Evolutionary conservation across 2,888 invertebrate species (phyloP).

Genomic region (Caenorhabditis sp.): DNA sequence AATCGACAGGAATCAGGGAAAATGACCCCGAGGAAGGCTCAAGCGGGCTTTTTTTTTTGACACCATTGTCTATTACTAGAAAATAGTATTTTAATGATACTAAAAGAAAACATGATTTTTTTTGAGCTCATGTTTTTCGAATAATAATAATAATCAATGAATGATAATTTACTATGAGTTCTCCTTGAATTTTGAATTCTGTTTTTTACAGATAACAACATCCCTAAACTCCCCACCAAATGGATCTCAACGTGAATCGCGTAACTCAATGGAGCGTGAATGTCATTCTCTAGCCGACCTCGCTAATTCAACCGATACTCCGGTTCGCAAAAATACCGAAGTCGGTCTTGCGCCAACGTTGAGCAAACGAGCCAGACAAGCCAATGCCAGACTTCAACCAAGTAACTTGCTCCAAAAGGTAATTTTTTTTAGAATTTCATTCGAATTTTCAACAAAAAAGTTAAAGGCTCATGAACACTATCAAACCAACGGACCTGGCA

Average conservation of each 20-base stretch:
- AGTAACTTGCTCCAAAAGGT: slow-evolving; percentile 52
- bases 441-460: background rate
- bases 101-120: too few relatives aligned
- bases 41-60: too few relatives aligned
- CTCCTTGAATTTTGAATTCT: too few relatives aligned
- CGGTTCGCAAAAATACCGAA: slow-evolving; percentile 58
- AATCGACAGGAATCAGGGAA: too few relatives aligned
- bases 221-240: slow-evolving; percentile 39
- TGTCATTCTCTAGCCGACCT: slow-evolving; percentile 65
- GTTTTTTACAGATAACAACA: slow-evolving; percentile 28
- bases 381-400: slow-evolving; percentile 58
- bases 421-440: too few relatives aligned
- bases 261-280: slow-evolving; percentile 58
- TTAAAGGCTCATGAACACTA: slow-evolving; percentile 62
- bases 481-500: slow-evolving; percentile 64
- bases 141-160: too few relatives aligned
- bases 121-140: too few relatives aligned
- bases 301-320: slow-evolving; percentile 44
- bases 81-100: too few relatives aligned
- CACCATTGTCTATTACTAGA: too few relatives aligned
- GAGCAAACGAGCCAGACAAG: slow-evolving; percentile 46
- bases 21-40: too few relatives aligned
- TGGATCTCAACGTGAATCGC: slow-evolving; percentile 33
- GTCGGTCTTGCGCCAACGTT: slow-evolving; percentile 43
- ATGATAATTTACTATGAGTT: too few relatives aligned